Evolutionary conservation across 1,140 invertebrate species (phyloP), one percentile per base, ranked within the genome.

Genomic region (Drosophila ambigua): DNA sequence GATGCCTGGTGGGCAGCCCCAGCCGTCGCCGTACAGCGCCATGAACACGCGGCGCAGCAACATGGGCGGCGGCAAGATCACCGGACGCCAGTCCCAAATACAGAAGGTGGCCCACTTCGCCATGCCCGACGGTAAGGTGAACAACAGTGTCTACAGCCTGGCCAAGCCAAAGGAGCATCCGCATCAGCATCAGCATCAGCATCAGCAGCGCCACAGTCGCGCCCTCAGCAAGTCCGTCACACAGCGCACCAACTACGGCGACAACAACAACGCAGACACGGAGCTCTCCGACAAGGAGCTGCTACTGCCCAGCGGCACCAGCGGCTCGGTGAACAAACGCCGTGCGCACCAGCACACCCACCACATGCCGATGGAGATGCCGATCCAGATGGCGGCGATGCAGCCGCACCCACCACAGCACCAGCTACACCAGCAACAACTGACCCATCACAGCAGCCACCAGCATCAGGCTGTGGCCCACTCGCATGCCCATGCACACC

Each of bases 371-470:
- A 57, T 8, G 11, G 26, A 54, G 44, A 31, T 67, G 13, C 57
- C 44, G 5, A 49, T 23, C 24, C 66, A 49, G 3, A 15, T 35
- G 5, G 24, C 13, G 9, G 24, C 23, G 1, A 23, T 46, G 23
- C 20, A 20, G 61, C 35, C 8, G 11, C 71, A 74, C 52, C 79
- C 79, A 0, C 43, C 52, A 35, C 80, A 84, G 31, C 80, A 84
- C 52, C 81, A 84, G 59, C 41, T 84, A 11, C 82, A 84, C 46
- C 81, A 84, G 54, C 81, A 84, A 35, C 81, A 87, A 51, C 53
- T 78, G 41, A 26, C 41, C 7, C 63, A 60, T 15, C 64, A 43
- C 39, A n/a, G 24, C n/a, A 62, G 64, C n/a, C 62, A 59, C 2
- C 54, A 72, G 35, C 74, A 59, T 24, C 51, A 64, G 15, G 51